phyloP scores from a whole-genome alignment of 37 sponge, comb jelly and placozoan species.

The Axinella damicornis region DNA sequence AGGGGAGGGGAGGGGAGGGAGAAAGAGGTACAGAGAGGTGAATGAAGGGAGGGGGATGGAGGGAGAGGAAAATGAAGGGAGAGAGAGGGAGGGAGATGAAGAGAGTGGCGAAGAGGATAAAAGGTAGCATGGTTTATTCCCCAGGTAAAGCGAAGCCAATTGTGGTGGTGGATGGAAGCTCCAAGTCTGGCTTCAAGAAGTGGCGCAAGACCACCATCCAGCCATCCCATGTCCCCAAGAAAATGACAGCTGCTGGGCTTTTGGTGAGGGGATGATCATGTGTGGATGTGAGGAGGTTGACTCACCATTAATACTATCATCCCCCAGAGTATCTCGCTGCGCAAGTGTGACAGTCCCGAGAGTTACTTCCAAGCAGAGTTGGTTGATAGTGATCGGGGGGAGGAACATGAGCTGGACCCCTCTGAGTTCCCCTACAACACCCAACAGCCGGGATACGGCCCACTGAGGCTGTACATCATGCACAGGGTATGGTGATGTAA shows the following conservation, averaged over 20 bases:
- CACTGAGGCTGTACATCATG: slow-evolving; percentile 47
- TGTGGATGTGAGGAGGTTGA: slow-evolving; percentile 4
- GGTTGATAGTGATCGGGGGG: slow-evolving; percentile 6
- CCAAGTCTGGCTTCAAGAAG: slow-evolving; percentile 36
- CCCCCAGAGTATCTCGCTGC: slow-evolving; percentile 28
- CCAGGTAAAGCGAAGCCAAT: slow-evolving; percentile 19
- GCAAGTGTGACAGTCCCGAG: slow-evolving; percentile 40
- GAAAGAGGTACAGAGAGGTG: no score
- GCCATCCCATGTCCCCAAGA: slow-evolving; percentile 36
- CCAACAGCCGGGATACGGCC: neutral
- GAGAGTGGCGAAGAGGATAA: neutral
- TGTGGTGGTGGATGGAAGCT: slow-evolving; percentile 49
- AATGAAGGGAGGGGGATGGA: neutral
- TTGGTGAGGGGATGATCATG: slow-evolving; percentile 44
- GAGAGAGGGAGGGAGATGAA: no score
- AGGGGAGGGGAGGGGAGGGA: neutral
- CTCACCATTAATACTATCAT: no score
- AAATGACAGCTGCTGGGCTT: slow-evolving; percentile 53
- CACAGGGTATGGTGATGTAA: no score
- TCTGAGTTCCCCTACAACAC: slow-evolving; percentile 35
- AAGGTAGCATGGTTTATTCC: neutral
- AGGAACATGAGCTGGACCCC: slow-evolving; percentile 16
- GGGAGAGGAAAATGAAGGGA: no score
- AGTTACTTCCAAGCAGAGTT: slow-evolving; percentile 37
- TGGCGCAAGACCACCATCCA: slow-evolving; percentile 60